A percentile compares a stretch with the other conserved stretches of the same genome.
Evolutionary conservation across 2,888 invertebrate genomes (phyloP).

Genomic region (Apotomis capreana): DNA sequence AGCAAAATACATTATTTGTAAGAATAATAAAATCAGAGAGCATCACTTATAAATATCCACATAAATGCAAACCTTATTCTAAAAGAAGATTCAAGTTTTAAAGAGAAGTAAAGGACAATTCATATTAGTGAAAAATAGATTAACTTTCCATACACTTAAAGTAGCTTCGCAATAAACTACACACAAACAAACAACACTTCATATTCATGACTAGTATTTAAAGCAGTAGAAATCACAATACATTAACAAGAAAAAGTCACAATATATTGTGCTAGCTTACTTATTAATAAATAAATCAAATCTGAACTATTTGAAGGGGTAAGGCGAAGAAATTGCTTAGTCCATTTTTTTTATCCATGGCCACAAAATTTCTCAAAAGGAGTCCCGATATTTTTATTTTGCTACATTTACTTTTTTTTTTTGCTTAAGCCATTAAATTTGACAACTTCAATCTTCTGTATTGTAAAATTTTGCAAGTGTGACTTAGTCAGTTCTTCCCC

Average conservation of each 20-base stretch:
- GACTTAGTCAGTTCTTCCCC: too few relatives aligned
- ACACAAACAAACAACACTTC: conserved; percentile 27
- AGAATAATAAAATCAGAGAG: conserved; percentile 2
- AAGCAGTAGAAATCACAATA: conserved; percentile 38
- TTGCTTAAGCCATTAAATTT: too few relatives aligned
- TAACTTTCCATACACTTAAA: not conserved
- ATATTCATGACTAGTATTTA: conserved; percentile 38
- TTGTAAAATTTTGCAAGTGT: too few relatives aligned
- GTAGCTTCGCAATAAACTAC: not conserved
- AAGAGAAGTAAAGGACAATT: not conserved
- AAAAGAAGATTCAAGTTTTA: not conserved
- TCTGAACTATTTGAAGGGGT: conserved; percentile 17
- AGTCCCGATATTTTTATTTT: too few relatives aligned
- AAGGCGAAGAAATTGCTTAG: too few relatives aligned
- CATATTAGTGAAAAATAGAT: conserved; percentile 2
- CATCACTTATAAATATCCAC: not conserved
- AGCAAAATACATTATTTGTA: not conserved
- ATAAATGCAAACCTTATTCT: conserved; percentile 7
- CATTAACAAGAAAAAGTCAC: conserved; percentile 27
- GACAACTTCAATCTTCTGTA: too few relatives aligned
- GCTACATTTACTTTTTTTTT: too few relatives aligned
- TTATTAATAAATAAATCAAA: conserved; percentile 19
- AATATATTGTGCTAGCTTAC: conserved; percentile 34
- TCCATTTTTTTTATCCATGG: too few relatives aligned
- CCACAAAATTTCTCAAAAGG: too few relatives aligned